These are phyloP conservation scores for Sylvilagus floridanus DNA, from an alignment of 2,797 vertebrate genomes.

Conservation along the genomic window DNA sequence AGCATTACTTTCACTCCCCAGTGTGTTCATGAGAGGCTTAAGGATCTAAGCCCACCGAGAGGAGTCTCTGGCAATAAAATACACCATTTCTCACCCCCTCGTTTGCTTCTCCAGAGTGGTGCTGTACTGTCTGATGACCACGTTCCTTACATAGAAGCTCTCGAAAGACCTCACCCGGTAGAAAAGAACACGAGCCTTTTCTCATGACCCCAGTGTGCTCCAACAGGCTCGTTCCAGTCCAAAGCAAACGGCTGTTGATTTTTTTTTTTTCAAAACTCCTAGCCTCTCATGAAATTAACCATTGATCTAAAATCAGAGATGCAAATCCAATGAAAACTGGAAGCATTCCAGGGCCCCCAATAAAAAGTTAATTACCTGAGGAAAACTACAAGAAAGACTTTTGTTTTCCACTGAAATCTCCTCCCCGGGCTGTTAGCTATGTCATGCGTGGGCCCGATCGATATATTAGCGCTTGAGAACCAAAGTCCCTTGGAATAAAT, in stretches of 20 bases:
- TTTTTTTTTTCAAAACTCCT: not conserved
- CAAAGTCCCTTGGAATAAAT: constrained; percentile 90
- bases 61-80: not conserved
- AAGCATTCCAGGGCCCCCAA: constrained; percentile 87
- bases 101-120: not conserved
- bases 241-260: not conserved
- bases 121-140: not conserved
- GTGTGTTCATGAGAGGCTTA: not conserved
- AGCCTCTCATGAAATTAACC: constrained; percentile 81
- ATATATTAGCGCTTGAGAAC: constrained; percentile 89
- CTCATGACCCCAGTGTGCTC: not conserved
- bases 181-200: not conserved
- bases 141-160: constrained; percentile 9
- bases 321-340: constrained; percentile 84
- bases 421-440: constrained; percentile 89
- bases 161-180: not conserved
- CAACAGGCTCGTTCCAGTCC: constrained; percentile 6
- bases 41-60: not conserved
- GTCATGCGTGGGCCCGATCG: constrained; percentile 87
- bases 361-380: constrained; percentile 89
- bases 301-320: constrained; percentile 86
- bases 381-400: constrained; percentile 89
- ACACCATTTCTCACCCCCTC: not conserved
- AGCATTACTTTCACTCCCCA: constrained; percentile 29
- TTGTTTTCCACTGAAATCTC: constrained; percentile 88